These are phyloP conservation scores for Thera obeliscata DNA, from an alignment of 2,888 invertebrate species.

Conservation along the genomic window DNA sequence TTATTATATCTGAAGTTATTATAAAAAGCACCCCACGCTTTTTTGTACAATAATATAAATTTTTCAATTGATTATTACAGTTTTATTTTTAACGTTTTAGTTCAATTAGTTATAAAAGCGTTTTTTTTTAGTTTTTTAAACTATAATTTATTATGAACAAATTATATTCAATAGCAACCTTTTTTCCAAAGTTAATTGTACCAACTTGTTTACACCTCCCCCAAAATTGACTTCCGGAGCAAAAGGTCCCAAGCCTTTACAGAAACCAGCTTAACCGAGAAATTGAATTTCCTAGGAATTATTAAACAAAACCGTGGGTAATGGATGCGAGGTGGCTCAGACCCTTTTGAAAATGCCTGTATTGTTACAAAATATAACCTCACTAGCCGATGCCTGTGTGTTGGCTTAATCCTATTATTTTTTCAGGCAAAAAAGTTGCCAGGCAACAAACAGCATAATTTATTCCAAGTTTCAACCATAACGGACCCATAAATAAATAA, in stretches of 20 bases:
- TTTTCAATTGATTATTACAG: too few species aligned
- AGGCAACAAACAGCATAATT: too few species aligned
- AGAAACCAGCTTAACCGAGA: constrained; percentile 17
- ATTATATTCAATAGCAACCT: not conserved
- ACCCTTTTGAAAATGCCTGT: constrained; percentile 10
- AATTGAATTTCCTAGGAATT: constrained; percentile 22
- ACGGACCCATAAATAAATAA: too few species aligned
- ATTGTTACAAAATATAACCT: constrained; percentile 7
- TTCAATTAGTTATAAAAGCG: too few species aligned
- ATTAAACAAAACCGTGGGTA: constrained; percentile 15
- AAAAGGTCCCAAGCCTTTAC: constrained; percentile 12
- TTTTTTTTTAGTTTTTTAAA: too few species aligned
- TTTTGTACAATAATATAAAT: too few species aligned
- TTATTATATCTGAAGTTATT: too few species aligned
- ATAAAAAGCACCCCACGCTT: too few species aligned
- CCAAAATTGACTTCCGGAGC: constrained; percentile 7
- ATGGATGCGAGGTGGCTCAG: not conserved
- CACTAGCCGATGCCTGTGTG: not conserved
- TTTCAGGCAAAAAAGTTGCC: too few species aligned
- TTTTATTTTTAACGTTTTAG: too few species aligned
- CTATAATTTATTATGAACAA: not conserved
- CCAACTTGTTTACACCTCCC: constrained; percentile 10
- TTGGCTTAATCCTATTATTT: too few species aligned
- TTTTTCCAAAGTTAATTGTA: constrained; percentile 12
- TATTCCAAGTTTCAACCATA: too few species aligned